Base-by-base conservation (phyloP, 2,797 vertebrate genomes). In the Labroides dimidiatus region DNA sequence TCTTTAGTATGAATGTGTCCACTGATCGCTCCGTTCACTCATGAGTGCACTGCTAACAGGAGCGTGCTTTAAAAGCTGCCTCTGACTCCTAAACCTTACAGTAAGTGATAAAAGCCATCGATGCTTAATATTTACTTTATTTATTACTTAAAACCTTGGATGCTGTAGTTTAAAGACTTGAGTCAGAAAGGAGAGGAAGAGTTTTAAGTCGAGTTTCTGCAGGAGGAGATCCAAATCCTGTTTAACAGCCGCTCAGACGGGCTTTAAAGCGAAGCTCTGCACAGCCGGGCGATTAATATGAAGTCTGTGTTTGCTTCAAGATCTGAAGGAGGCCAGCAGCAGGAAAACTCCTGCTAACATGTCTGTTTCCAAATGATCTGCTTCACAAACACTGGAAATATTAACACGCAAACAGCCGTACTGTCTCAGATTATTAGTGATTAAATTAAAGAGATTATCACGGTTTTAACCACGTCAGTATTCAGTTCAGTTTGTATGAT, bases 401-500 rank as follows among this genome's bases (percentile, higher is more conserved):
- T 45, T 6, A 16, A 37, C 54, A 51, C 57, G 54, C 13, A 33
- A 56, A 6, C 45, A 41, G 41, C 24, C 64, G 48, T 24, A 8
- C 49, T 19, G 30, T 33, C 8, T 9, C 30, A 33, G 30, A 33
- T 6, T 33, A 33, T 33, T 33, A 33, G 30, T 9, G 30, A 33
- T 33, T 33, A 33, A 33, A 33, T 33, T 4, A 6, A 33, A 33
- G 30, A 33, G 8, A 33, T 33, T 6, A 8, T 33, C 47, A 42
- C 59, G 24, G 9, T 61, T 39, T 44, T 41, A 49, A 84, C 82
- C 72, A 23, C 15, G 21, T 79, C 86, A 86, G 84, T 86, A 86
- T 89, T 86, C 53, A 36, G 49, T 42, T 41, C 55, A 33, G 30
- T 27, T 27, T 27, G 24, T 3, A n/a, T n/a, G n/a, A 27, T 69